phyloP scores from a whole-genome alignment of 2,888 invertebrate genomes.

The Adelphocoris suturalis region DNA sequence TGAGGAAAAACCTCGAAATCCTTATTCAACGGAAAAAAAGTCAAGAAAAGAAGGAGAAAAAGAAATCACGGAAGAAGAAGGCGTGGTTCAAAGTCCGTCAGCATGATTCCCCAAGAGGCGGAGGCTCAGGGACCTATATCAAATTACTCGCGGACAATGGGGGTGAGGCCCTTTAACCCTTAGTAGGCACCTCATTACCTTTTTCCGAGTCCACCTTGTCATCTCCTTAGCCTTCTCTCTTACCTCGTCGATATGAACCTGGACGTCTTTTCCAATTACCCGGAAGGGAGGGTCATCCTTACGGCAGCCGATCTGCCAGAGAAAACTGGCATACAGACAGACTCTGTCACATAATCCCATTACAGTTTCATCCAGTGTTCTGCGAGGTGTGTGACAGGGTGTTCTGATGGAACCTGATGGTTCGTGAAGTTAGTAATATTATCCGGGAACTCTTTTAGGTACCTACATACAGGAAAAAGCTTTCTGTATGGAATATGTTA shows the following conservation, averaged over 20 bases:
- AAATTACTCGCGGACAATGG: slow-evolving; percentile 63
- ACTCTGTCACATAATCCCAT: slow-evolving; percentile 33
- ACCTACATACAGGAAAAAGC: too few relatives aligned
- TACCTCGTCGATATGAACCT: slow-evolving; percentile 44
- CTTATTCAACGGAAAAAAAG: slow-evolving; percentile 38
- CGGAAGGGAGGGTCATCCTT: slow-evolving; percentile 9
- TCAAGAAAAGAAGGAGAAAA: not conserved
- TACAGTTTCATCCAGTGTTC: slow-evolving; percentile 11
- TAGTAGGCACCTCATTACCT: slow-evolving; percentile 56
- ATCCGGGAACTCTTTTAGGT: not conserved
- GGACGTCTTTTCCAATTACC: slow-evolving; percentile 52
- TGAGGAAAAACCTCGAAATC: not conserved
- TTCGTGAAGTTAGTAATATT: not conserved
- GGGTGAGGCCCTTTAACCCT: slow-evolving; percentile 16
- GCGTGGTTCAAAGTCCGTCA: slow-evolving; percentile 48
- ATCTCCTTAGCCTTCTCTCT: slow-evolving; percentile 22
- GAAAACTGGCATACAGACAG: not conserved
- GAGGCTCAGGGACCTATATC: slow-evolving; percentile 67
- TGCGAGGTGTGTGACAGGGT: not conserved
- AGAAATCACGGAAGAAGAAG: slow-evolving; percentile 37
- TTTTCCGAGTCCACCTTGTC: slow-evolving; percentile 43
- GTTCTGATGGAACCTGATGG: not conserved
- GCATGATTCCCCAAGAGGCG: slow-evolving; percentile 63
- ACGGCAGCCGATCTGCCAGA: slow-evolving; percentile 12
- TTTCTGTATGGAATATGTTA: too few relatives aligned